Base-by-base conservation (phyloP, 2,113 vertebrate genomes). In the Aegotheles bennettii region DNA sequence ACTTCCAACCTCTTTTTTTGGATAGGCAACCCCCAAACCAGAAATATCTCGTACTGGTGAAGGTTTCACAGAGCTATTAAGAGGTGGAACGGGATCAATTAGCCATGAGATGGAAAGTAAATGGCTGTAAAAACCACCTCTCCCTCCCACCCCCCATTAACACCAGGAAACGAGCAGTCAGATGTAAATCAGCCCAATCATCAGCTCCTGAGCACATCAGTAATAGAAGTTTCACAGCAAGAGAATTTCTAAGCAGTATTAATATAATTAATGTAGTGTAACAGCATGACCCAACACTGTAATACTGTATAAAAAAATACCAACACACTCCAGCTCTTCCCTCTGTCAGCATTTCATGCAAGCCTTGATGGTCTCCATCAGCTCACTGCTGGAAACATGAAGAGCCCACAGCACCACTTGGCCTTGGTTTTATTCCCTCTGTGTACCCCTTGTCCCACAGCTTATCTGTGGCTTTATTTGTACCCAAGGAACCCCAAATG, bases 91-190 rank as follows among this genome's bases (percentile, higher is more conserved):
- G 19, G 83, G 88, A 95, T 83, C 78, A 86, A 90, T 92, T 77
- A 94, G 81, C 65, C 84, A 59, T 69, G 91, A 91, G 93, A 96
- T 84, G 77, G 79, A 90, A 94, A 95, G 91, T 56, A 84, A 96
- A 96, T 60, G 89, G 80, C 73, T 87, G 60, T 31, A 73, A 93
- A 90, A 90, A 60, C 78, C 8, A 17, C 76, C 69, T 95, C 85
- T 45, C 48, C 70, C 63, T 74, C 90, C 60, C 31, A 1, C 53
- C 82, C 2, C 35, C 53, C 67, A 53, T 77, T 64, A 87, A 80
- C 87, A 74, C 54, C 84, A 84, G 88, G 84, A 76, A 94, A 33
- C 1, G 11, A 90, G 87, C 94, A 94, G 87, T 50, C 92, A 92
- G 90, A 94, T 87, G 95, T 69, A 94, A 92, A 74, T 89, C 92